Percentiles rank a stretch among this genome's conserved stretches.
Evolutionary conservation across 1,140 invertebrate species (phyloP).

Genomic region (Drosophila nigromelanica): DNA sequence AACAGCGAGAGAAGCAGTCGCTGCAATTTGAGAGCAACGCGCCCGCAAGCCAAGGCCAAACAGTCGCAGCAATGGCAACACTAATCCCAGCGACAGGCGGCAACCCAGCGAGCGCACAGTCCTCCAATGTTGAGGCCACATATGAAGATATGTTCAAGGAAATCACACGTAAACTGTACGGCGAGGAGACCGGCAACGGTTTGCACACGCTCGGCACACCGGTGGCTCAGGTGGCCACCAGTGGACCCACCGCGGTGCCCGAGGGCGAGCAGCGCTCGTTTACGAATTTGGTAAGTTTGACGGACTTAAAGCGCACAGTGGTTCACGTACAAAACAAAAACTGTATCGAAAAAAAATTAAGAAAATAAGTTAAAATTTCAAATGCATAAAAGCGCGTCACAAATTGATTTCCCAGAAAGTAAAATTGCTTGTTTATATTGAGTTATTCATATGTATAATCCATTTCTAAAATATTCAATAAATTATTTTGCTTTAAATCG

Average conservation of each 20-base stretch:
- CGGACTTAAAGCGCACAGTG: no score
- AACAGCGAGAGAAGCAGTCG: slow-evolving; percentile 67
- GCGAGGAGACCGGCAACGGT: slow-evolving; percentile 89
- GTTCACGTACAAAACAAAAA: no score
- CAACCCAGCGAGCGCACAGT: slow-evolving; percentile 75
- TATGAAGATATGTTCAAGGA: slow-evolving; percentile 88
- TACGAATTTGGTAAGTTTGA: slow-evolving; percentile 79
- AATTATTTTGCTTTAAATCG: no score
- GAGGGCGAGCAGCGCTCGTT: slow-evolving; percentile 83
- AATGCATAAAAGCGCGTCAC: no score
- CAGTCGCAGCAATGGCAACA: slow-evolving; percentile 79
- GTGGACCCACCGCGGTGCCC: slow-evolving; percentile 81
- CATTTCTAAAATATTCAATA: no score
- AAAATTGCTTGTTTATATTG: no score
- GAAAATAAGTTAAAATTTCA: neutral
- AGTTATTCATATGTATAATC: no score
- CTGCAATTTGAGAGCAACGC: slow-evolving; percentile 49
- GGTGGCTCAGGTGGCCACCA: slow-evolving; percentile 83
- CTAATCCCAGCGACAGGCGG: slow-evolving; percentile 76
- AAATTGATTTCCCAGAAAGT: no score
- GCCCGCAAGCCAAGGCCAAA: slow-evolving; percentile 70
- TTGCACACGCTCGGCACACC: slow-evolving; percentile 84
- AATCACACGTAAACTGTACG: slow-evolving; percentile 95
- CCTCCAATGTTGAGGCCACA: slow-evolving; percentile 83
- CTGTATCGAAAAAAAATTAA: neutral